Base-by-base conservation (phyloP, 2,888 invertebrate genomes). In the Stenoptilia bipunctidactyla region DNA sequence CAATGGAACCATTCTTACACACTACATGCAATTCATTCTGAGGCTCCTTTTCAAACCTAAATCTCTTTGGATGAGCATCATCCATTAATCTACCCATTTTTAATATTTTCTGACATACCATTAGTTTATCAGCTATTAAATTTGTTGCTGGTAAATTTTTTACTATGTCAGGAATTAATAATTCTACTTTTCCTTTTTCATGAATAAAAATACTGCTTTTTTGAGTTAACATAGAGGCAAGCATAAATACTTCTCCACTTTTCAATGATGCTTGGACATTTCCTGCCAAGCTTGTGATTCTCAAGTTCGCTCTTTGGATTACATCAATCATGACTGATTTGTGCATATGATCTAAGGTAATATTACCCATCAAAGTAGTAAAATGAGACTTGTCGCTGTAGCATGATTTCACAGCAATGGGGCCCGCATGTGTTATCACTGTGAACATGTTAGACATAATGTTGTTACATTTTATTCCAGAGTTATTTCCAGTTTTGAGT, bases 121-220 rank as follows among this genome's bases (percentile, higher is more conserved):
- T 61, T 45, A 85, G 80, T 56, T 82, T 82, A 25, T 76, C 80
- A 1, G 85, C 85, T 55, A 84, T 84, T 40, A 85, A 59, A 55
- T 84, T 84, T 4, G 82, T 83, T 37, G 77, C 67, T 4, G 80
- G 80, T 45, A 85, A 61, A 47, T 80, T 79, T 34, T 74, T 69
- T 5, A 77, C 36, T 45, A 82, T 74, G 15, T 83, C 67, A 33
- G 70, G 71, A 36, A 85, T 69, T 1, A 72, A 46, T n/a, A 85
- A 51, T 38, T 82, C 72, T 1, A 85, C 84, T 58, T 80, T 74
- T 0, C 85, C 85, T 20, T 84, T 80, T 52, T 85, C 85, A 51
- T 85, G 85, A 42, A 85, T 79, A 45, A 85, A 85, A 45, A 85
- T 82, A 51, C 83, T 85, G 49, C 75, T 84, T 52, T 83, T 84